Percentiles rank a stretch among this genome's conserved stretches.
These are phyloP conservation scores for Alexandromys fortis DNA, from an alignment of 2,113 vertebrate species.

Conservation along the genomic window DNA sequence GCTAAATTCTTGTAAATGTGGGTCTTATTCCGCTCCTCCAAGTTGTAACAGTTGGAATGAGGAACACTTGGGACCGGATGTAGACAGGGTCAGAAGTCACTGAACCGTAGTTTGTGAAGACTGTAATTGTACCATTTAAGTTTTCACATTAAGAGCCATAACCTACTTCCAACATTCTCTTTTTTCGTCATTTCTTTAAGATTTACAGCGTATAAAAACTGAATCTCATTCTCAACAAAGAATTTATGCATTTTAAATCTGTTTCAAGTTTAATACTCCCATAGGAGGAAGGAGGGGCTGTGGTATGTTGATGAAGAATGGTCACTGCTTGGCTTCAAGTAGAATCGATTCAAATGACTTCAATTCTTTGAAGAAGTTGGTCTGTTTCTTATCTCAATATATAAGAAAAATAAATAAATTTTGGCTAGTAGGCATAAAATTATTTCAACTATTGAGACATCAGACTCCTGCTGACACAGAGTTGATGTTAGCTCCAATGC, in stretches of 20 bases:
- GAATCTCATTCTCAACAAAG: constrained; percentile 6
- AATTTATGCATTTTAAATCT: constrained; percentile 67
- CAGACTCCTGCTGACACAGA: constrained; percentile 9
- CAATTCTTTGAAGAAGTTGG: constrained; percentile 16
- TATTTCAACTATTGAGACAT: constrained; percentile 55
- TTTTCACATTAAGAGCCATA: constrained; percentile 62
- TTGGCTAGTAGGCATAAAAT: background rate
- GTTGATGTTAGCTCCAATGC: background rate
- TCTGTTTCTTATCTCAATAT: constrained; percentile 29
- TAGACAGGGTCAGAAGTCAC: constrained; percentile 75
- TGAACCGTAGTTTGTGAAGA: constrained; percentile 79
- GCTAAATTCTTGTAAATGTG: constrained; percentile 82
- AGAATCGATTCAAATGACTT: background rate
- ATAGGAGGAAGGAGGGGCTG: background rate
- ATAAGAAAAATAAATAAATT: constrained; percentile 57
- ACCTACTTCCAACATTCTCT: constrained; percentile 25
- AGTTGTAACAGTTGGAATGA: constrained; percentile 72
- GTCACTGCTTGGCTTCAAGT: background rate
- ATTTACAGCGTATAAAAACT: constrained; percentile 64
- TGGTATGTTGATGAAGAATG: background rate
- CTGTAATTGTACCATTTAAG: constrained; percentile 68
- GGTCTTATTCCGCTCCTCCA: background rate
- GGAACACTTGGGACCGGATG: constrained; percentile 81
- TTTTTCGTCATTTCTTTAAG: constrained; percentile 60
- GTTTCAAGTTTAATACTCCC: constrained; percentile 68